Evolutionary conservation across 2,113 vertebrate genomes (phyloP), one percentile per base, ranked within the genome.

Genomic region (Sylvilagus bachmani): DNA sequence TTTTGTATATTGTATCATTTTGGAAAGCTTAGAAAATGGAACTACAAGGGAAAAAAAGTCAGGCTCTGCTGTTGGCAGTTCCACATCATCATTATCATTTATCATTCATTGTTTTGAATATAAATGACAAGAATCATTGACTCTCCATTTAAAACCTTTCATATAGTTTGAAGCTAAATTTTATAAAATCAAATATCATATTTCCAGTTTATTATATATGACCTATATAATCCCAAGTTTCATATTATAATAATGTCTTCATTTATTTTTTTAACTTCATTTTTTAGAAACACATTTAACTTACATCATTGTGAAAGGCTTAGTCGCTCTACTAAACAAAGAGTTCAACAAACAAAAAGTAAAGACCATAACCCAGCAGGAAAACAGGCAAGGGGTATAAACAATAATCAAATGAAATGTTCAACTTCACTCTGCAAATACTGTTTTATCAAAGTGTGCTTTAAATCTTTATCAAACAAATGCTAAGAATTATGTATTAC

Each of bases 1-100:
- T 90, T 90, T 73, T 64, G 7, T 86, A 8, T 27, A 19, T 91
- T 66, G 69, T 67, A 51, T 83, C 88, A 85, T 29, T 73, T 73
- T 62, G 33, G 55, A 62, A 93, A 81, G 81, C 66, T 90, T 49
- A 33, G 31, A 84, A 90, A 91, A 66, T 58, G 24, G 10, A 90
- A 44, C 1, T 27, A 0, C 4, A 38, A 13, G 10, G 11, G 21
- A 22, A 10, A 2, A 58, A 36, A 29, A 44, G 10, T 31, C 77
- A 62, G 29, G 10, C 31, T 89, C 5, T 92, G 71, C 1, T 17
- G 27, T 22, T 29, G 24, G 16, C 12, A 8, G 25, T 22, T 64
- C 4, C 2, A 21, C 2, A 8, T 61, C 44, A 49, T 90, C n/a
- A 69, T 38, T 49, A 14, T 67, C 21, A 25, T 49, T 90, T 74